Evolutionary conservation across 1,140 invertebrate genomes (phyloP), one percentile per base, ranked within the genome.

Genomic region (Macrobrachium rosenbergii): DNA sequence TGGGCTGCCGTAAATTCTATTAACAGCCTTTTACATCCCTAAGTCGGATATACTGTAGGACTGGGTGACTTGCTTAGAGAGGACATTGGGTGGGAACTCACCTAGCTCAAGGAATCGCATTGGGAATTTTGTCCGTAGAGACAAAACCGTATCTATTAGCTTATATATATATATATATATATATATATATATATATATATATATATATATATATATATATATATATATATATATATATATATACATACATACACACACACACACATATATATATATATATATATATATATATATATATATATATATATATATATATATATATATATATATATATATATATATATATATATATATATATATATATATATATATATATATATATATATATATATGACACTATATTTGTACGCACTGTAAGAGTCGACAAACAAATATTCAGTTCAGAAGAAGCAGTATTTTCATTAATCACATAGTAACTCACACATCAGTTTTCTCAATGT

Each of bases 301-400:
- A 67, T 19, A 10, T 7, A 67, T 67, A 10, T 10, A 67, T 67
- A 67, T 67, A 67, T 19, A 67, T 19, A 7, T 10, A 10, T 7
- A 19, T 7, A 10, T 10, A 67, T 67, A 19, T 67, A 67, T 19
- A 67, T 19, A 10, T 7, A 7, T 7, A 67, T 67, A 10, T 67
- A 67, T 67, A 19, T 67, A 67, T 19, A 67, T 67, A 67, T 67
- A 10, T 7, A 67, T 67, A 67, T 19, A 67, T 67, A 67, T 67
- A 67, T 19, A 67, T 19, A 67, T 7, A 10, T 7, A 67, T 67
- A 10, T 19, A 67, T 67, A 19, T 67, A 67, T 67, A 10, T 19
- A 10, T 10, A 67, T 19, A 10, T 67, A 67, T 67, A 19, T 67
- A 67, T 19, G 28, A 8, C 19, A 8, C 7, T 6, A 6, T 21